Evolutionary conservation across 1,140 invertebrate species (phyloP), one percentile per base, ranked within the genome.

Genomic region (Cotesia glomerata): DNA sequence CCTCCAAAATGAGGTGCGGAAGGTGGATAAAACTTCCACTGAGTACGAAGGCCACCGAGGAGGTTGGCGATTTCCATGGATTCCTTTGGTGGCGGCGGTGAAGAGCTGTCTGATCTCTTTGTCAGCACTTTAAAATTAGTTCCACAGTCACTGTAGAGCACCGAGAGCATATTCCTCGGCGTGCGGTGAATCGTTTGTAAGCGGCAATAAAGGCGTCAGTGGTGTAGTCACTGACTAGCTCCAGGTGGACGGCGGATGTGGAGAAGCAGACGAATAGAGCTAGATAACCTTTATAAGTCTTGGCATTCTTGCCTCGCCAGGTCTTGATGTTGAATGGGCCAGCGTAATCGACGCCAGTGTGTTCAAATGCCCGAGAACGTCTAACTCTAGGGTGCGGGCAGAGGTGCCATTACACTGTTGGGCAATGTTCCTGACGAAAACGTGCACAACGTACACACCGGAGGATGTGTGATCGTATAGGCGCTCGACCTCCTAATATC

Each of bases 281-380:
- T 0, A 82, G 72, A 34, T 80, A 83, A 0, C 51, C 69, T 26
- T 80, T 84, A 4, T 70, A 73, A 9, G 73, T 52, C 35, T 69
- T 69, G n/a, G 59, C 45, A 0, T 72, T 70, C 9, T 76, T 74
- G n/a, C 71, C 69, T 7, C 59, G 71, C n/a, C 59, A 72, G 4
- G 39, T 75, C 74, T 80, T 81, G 0, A 84, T 64, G 0, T 73
- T 39, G 13, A 85, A 56, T 5, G 81, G 80, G 9, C 78, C 80
- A 39, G 75, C 75, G 67, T 75, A 81, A 71, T 84, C 80, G 4
- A 81, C 58, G 5, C 81, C 81, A 32, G 73, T 63, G 58, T 74
- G 73, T 9, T 64, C 32, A 65, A 82, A 82, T 2, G 77, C 71
- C 36, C 78, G 59, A 56, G 56, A 35, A 5, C 70, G 71, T 18